Evolutionary conservation across 2,888 invertebrate genomes (phyloP).

Genomic region (Dilophus febrilis): DNA sequence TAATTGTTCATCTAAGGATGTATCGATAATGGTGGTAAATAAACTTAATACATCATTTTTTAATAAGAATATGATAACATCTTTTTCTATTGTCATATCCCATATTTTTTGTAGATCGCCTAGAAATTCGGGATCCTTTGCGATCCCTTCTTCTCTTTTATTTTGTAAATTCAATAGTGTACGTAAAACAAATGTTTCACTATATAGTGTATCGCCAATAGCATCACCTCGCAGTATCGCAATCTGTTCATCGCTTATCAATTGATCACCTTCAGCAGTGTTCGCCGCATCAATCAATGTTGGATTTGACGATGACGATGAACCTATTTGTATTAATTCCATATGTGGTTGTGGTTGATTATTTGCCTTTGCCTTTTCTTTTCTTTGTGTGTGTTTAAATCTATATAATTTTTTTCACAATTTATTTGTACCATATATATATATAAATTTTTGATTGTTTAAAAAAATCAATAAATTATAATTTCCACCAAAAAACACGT

Average conservation of each 20-base stretch:
- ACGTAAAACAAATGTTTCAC: slow-evolving; percentile 54
- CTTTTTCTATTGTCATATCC: slow-evolving; percentile 71
- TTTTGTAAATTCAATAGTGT: slow-evolving; percentile 45
- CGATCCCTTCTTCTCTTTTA: slow-evolving; percentile 33
- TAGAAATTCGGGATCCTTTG: slow-evolving; percentile 41
- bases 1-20: slow-evolving; percentile 43
- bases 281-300: too few relatives aligned
- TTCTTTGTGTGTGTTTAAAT: too few relatives aligned
- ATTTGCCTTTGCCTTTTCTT: too few relatives aligned
- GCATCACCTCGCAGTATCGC: slow-evolving; percentile 48
- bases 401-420: too few relatives aligned
- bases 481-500: too few relatives aligned
- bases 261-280: too few relatives aligned
- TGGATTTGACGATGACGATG: too few relatives aligned
- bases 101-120: slow-evolving; percentile 59
- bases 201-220: slow-evolving; percentile 65
- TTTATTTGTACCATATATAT: too few relatives aligned
- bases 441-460: too few relatives aligned
- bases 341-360: too few relatives aligned
- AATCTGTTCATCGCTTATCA: slow-evolving; percentile 17
- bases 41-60: slow-evolving; percentile 46
- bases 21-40: slow-evolving; percentile 35
- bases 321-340: too few relatives aligned
- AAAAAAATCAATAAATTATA: too few relatives aligned
- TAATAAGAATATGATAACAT: slow-evolving; percentile 52